These are phyloP conservation scores for Cordilura impudica DNA, from an alignment of 2,888 invertebrate species.

Conservation along the genomic window DNA sequence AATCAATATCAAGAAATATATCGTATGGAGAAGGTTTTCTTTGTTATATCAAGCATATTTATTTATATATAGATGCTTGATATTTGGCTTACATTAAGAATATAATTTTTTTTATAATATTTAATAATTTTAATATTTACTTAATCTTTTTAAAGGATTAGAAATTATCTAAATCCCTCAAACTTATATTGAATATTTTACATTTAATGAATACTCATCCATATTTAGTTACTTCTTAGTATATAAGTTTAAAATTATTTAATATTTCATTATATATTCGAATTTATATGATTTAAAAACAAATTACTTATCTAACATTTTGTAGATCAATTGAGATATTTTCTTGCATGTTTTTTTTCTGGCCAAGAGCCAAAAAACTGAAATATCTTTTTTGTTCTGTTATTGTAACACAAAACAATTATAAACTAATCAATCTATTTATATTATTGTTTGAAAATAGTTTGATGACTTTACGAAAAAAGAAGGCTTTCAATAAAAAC, in stretches of 20 bases:
- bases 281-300: not conserved
- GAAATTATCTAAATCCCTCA: too few species aligned
- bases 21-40: too few species aligned
- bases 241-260: slow-evolving; percentile 23
- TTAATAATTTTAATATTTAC: too few species aligned
- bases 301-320: not conserved
- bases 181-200: too few species aligned
- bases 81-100: too few species aligned
- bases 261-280: not conserved
- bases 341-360: not conserved
- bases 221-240: slow-evolving; percentile 3
- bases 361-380: slow-evolving; percentile 15
- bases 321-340: not conserved
- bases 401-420: slow-evolving; percentile 41
- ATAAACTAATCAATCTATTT: slow-evolving; percentile 34
- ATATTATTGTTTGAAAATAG: slow-evolving; percentile 32
- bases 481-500: slow-evolving; percentile 60
- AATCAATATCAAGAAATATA: too few species aligned
- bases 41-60: too few species aligned
- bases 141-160: too few species aligned
- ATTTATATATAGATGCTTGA: too few species aligned
- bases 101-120: too few species aligned
- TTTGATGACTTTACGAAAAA: slow-evolving; percentile 48
- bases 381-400: slow-evolving; percentile 10
- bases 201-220: not conserved